A percentile compares a stretch with the other conserved stretches of the same genome.
Evolutionary conservation across 2,113 vertebrate species (phyloP).

Genomic region (Scophthalmus maximus): DNA sequence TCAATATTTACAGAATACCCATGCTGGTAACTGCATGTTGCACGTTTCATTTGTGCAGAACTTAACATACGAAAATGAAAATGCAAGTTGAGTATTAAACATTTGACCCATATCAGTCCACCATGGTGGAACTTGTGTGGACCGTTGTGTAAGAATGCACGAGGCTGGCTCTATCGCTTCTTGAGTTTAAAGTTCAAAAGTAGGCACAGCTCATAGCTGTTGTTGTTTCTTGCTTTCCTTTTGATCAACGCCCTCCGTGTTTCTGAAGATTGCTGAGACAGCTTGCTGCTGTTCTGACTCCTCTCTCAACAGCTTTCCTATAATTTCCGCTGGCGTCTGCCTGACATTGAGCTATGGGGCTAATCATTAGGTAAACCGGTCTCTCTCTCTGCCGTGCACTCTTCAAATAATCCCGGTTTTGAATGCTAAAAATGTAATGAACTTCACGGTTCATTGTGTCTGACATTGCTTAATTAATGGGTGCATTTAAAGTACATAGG

Average conservation of each 20-base stretch:
- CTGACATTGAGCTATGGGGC: constrained; percentile 86
- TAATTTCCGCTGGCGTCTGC: constrained; percentile 86
- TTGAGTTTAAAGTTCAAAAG: constrained; percentile 43
- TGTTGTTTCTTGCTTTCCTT: constrained; percentile 40
- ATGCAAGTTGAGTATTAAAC: too few species aligned
- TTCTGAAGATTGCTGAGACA: constrained; percentile 53
- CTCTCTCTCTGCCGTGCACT: constrained; percentile 74
- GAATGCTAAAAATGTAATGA: constrained; percentile 99
- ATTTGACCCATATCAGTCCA: not conserved
- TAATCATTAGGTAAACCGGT: constrained; percentile 95
- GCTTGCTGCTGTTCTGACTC: constrained; percentile 53
- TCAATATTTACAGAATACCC: not conserved
- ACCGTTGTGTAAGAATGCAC: not conserved
- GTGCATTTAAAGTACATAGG: constrained; percentile 99
- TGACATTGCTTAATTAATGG: constrained; percentile 99
- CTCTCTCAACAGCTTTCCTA: constrained; percentile 57
- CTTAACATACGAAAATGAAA: too few species aligned
- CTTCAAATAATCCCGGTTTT: constrained; percentile 96
- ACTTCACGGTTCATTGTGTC: constrained; percentile 99
- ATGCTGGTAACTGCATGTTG: not conserved
- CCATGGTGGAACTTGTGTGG: not conserved
- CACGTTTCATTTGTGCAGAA: too few species aligned
- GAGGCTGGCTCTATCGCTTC: constrained; percentile 3
- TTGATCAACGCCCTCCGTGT: constrained; percentile 48
- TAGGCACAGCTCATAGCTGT: constrained; percentile 30